These are phyloP conservation scores for Euschistus heros DNA, from an alignment of 1,140 invertebrate genomes.

Conservation along the genomic window DNA sequence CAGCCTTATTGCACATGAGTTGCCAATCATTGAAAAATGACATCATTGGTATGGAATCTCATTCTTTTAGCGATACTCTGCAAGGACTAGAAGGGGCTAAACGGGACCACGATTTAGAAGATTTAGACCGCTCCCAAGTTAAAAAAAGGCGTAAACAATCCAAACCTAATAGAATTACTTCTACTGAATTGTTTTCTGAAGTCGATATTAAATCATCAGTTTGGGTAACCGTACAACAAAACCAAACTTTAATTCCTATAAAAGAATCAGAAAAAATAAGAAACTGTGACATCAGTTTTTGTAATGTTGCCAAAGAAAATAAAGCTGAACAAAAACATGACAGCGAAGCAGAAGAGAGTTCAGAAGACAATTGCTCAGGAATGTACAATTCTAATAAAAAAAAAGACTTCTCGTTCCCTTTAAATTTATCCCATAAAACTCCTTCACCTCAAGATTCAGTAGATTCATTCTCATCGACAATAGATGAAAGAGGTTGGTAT, in stretches of 20 bases:
- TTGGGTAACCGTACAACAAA: slow-evolving; percentile 8
- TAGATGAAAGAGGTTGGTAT: slow-evolving; percentile 23
- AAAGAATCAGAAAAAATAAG: neutral
- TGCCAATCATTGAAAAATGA: slow-evolving; percentile 25
- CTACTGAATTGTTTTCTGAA: slow-evolving; percentile 24
- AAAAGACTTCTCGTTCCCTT: slow-evolving; percentile 22
- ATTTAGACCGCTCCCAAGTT: slow-evolving; percentile 26
- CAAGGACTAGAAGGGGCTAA: slow-evolving; percentile 15
- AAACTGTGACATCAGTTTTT: neutral
- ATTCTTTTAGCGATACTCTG: slow-evolving; percentile 19
- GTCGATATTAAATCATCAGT: slow-evolving; percentile 8
- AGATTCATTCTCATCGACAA: slow-evolving; percentile 12
- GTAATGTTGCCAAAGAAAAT: slow-evolving; percentile 8
- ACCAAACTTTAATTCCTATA: neutral
- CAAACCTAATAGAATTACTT: slow-evolving; percentile 31
- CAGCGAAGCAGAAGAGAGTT: neutral
- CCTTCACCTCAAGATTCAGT: slow-evolving; percentile 21
- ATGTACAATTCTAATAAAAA: slow-evolving; percentile 16
- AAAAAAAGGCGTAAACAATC: slow-evolving; percentile 32
- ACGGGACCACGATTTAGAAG: slow-evolving; percentile 25
- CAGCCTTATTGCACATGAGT: slow-evolving; percentile 27
- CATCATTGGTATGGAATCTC: slow-evolving; percentile 24
- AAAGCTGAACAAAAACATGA: neutral
- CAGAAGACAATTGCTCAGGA: slow-evolving; percentile 2
- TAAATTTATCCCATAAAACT: slow-evolving; percentile 26